A percentile compares a stretch with the other conserved stretches of the same genome.
phyloP scores from a whole-genome alignment of 2,888 invertebrate species.

The Mesochorus sp. region DNA sequence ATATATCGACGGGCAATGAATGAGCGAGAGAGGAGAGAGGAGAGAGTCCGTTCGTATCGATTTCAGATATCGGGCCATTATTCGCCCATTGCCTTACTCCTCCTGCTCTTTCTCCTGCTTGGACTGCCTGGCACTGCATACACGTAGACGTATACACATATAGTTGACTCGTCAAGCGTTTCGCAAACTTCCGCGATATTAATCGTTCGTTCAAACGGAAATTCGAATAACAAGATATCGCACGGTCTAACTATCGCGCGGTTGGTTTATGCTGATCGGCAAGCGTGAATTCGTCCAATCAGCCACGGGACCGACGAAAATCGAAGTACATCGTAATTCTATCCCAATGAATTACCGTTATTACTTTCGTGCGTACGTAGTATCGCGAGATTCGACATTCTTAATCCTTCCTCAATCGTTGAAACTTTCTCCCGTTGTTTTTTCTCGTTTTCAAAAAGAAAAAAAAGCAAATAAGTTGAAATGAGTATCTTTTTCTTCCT shows the following conservation, averaged over 20 bases:
- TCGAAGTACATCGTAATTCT: conserved; percentile 51
- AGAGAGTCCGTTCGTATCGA: conserved; percentile 57
- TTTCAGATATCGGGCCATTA: conserved; percentile 59
- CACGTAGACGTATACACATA: conserved; percentile 10
- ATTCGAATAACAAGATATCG: conserved; percentile 67
- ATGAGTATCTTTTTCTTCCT: neutral
- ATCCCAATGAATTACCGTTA: neutral
- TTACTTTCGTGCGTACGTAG: neutral
- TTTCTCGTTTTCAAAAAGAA: neutral
- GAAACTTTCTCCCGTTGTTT: no score
- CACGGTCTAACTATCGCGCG: conserved; percentile 30
- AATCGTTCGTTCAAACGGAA: conserved; percentile 66
- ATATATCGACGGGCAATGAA: conserved; percentile 40
- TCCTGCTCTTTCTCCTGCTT: conserved; percentile 28
- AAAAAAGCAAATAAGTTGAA: no score
- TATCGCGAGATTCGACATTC: neutral
- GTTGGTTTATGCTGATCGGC: conserved; percentile 34
- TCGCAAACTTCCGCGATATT: conserved; percentile 71
- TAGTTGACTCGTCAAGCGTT: conserved; percentile 55
- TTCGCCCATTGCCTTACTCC: conserved; percentile 36
- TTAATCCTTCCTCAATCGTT: no score
- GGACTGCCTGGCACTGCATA: conserved; percentile 20
- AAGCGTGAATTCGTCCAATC: conserved; percentile 47
- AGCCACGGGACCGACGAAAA: conserved; percentile 23
- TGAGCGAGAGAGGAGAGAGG: no score